Evolutionary conservation across 2,113 vertebrate genomes (phyloP), one percentile per base, ranked within the genome.

Genomic region (Mastomys coucha): DNA sequence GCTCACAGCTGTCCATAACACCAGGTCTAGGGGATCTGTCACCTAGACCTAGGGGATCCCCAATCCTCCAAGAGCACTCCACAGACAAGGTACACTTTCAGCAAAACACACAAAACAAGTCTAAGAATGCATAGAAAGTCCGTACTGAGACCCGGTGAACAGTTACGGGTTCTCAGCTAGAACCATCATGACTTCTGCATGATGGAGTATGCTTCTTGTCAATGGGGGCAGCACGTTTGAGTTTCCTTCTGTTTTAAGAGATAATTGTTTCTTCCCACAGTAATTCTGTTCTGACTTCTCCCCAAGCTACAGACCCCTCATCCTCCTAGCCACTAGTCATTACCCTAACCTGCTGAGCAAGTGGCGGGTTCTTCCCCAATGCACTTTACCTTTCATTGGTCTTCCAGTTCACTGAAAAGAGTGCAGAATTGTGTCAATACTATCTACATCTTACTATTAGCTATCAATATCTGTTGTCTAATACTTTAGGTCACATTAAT

Each of bases 171-270:
- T 80, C 67, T 60, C 42, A 94, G 60, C 72, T 89, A 65, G 4
- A 36, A 69, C 8, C 91, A 36, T 89, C 77, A 39, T 31, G 75
- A 72, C 13, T 75, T 91, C 69, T 95, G 13, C 49, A 77, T 65
- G 88, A 70, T 76, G 19, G 87, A 19, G 69, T 31, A 36, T n/a
- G 26, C 22, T 91, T 95, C 72, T 87, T 94, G 88, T 73, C 8
- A 77, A 63, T 49, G 73, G 33, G 7, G 7, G 94, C 72, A 93
- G 9, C 11, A 86, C n/a, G 81, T 82, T 86, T 82, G 65, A 75
- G n/a, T 75, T 85, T 78, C 1, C 33, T 90, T 73, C 76, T 88
- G 13, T 92, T 80, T 91, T 91, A 91, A 95, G n/a, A 91, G 91
- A 80, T 14, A 88, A 70, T 69, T 87, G 6, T 42, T 92, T 93